A percentile compares a stretch with the other conserved stretches of the same genome.
Evolutionary conservation across 2,113 vertebrate genomes (phyloP).

Genomic region (Rhynchomys soricoides): DNA sequence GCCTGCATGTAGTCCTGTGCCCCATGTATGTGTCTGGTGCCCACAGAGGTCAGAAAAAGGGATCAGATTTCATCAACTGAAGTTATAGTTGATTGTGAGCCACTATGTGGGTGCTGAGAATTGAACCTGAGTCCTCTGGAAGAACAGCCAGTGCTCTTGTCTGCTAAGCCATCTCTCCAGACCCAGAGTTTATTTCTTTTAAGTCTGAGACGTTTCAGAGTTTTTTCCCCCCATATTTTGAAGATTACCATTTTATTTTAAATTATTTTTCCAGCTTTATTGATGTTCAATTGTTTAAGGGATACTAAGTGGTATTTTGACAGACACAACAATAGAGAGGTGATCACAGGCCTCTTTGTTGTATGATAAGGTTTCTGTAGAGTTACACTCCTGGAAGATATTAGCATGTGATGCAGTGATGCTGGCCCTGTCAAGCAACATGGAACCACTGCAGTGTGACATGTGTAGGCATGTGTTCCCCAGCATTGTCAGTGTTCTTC

Average conservation of each 20-base stretch:
- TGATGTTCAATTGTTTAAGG: not conserved
- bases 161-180: not conserved
- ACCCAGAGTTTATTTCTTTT: not conserved
- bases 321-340: not conserved
- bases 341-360: not conserved
- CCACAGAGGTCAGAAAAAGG: not conserved
- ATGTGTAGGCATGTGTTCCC: not conserved
- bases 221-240: not conserved
- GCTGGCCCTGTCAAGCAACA: not conserved
- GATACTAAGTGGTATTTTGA: not conserved
- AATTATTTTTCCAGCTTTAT: not conserved
- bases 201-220: not conserved
- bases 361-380: not conserved
- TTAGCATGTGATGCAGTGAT: not conserved
- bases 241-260: not conserved
- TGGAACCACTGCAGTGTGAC: not conserved
- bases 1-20: not conserved
- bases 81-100: not conserved
- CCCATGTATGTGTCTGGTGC: not conserved
- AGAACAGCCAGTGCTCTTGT: not conserved
- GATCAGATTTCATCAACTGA: not conserved
- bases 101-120: not conserved
- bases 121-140: not conserved
- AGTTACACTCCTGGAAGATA: not conserved
- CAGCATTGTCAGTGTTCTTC: not conserved